These are phyloP conservation scores for Semnornis frantzii DNA, from an alignment of 2,113 vertebrate genomes.

Conservation along the genomic window DNA sequence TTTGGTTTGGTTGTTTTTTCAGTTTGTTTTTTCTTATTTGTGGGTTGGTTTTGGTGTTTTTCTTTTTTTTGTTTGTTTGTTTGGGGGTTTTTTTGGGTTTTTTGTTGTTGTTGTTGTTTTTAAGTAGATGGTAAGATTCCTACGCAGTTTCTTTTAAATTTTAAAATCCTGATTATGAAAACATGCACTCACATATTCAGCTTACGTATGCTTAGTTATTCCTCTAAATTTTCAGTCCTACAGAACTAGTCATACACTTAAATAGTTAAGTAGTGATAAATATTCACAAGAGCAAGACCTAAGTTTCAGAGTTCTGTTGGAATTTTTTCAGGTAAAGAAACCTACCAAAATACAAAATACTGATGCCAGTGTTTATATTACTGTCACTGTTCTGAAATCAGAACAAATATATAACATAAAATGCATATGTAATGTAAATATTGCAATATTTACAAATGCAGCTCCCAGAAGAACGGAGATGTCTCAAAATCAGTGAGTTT, in stretches of 20 bases:
- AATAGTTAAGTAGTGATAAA: neutral
- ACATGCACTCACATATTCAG: neutral
- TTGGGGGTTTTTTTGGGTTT: too few relatives aligned
- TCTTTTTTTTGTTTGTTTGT: too few relatives aligned
- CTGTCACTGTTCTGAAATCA: neutral
- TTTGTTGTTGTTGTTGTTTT: neutral
- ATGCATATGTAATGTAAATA: neutral
- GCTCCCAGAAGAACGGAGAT: neutral
- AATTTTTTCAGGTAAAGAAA: neutral
- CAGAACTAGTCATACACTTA: neutral
- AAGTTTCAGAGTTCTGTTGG: neutral
- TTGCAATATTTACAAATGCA: neutral
- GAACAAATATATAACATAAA: neutral
- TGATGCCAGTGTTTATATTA: neutral
- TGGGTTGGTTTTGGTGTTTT: neutral
- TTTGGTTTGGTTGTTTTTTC: too few relatives aligned
- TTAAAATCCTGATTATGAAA: constrained; percentile 3
- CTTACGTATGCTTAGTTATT: neutral
- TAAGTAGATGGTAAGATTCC: neutral
- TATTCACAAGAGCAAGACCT: neutral
- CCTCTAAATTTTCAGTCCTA: neutral
- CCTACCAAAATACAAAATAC: neutral
- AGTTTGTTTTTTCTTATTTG: too few relatives aligned
- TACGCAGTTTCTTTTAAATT: constrained; percentile 1
- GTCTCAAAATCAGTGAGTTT: neutral